Percentiles rank a stretch among this genome's conserved stretches.
These are phyloP conservation scores for Lipotes vexillifer DNA, from an alignment of 2,113 vertebrate species.

Conservation along the genomic window DNA sequence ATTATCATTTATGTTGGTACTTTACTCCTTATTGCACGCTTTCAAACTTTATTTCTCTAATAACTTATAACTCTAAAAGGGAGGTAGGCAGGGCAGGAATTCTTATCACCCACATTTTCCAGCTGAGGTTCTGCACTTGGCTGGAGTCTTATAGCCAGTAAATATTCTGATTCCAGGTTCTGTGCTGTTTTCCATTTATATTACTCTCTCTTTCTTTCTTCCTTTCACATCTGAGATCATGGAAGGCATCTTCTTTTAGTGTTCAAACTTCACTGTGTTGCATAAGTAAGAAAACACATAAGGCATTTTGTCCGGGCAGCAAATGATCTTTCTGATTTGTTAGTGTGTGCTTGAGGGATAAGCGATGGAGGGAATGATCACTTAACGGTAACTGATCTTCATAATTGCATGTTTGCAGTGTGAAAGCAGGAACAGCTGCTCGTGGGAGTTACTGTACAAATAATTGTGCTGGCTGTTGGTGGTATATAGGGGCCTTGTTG, in stretches of 20 bases:
- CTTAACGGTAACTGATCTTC: neutral
- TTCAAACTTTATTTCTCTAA: constrained; percentile 21
- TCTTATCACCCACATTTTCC: neutral
- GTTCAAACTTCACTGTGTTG: neutral
- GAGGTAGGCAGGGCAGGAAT: neutral
- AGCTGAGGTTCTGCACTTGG: neutral
- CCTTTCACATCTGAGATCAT: neutral
- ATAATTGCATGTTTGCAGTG: neutral
- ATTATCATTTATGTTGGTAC: neutral
- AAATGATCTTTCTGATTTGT: neutral
- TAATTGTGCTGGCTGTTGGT: neutral
- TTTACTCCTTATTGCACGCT: neutral
- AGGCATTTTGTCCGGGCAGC: neutral
- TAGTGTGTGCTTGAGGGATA: neutral
- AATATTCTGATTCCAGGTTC: neutral
- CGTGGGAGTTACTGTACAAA: neutral
- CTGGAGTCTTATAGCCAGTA: neutral
- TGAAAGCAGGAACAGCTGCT: neutral
- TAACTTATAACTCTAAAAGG: neutral
- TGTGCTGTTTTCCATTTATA: neutral
- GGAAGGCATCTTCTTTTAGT: neutral
- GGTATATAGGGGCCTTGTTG: neutral
- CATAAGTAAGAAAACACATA: fast-evolving
- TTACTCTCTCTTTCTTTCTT: neutral
- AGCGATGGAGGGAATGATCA: neutral